phyloP scores from a whole-genome alignment of 2,888 invertebrate species.

The Diplazon laetatorius region DNA sequence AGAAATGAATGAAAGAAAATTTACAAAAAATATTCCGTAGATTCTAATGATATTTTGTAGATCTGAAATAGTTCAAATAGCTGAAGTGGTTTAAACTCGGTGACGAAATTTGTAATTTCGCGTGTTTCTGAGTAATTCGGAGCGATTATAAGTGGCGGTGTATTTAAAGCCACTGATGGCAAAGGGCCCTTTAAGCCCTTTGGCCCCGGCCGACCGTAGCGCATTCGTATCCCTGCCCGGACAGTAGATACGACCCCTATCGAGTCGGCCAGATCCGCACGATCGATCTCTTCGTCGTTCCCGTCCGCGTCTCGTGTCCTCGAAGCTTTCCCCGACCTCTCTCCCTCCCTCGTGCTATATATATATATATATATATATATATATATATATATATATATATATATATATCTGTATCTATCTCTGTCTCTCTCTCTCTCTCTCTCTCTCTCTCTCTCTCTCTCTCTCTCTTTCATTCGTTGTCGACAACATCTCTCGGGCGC shows the following conservation, averaged over 20 bases:
- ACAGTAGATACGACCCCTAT: conserved; percentile 31
- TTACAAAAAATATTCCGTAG: neutral
- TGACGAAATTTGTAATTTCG: neutral
- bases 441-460: conserved; percentile 8
- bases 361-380: too few relatives aligned
- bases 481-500: conserved; percentile 10
- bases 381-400: too few relatives aligned
- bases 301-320: conserved; percentile 6
- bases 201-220: conserved; percentile 6
- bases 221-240: neutral
- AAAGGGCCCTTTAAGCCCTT: neutral
- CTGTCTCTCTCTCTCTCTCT: conserved; percentile 25
- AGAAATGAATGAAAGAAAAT: neutral
- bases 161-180: neutral
- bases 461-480: conserved; percentile 6
- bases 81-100: too few relatives aligned
- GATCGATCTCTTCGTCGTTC: conserved; percentile 52
- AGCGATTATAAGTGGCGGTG: neutral
- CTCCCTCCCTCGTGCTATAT: neutral
- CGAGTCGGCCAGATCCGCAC: conserved; percentile 40
- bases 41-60: too few relatives aligned
- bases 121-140: neutral
- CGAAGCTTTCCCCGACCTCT: conserved; percentile 15
- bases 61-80: too few relatives aligned
- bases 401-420: too few relatives aligned